Conservation (phyloP, 2,113 vertebrate genomes). For the Mustelus asterias region DNA sequence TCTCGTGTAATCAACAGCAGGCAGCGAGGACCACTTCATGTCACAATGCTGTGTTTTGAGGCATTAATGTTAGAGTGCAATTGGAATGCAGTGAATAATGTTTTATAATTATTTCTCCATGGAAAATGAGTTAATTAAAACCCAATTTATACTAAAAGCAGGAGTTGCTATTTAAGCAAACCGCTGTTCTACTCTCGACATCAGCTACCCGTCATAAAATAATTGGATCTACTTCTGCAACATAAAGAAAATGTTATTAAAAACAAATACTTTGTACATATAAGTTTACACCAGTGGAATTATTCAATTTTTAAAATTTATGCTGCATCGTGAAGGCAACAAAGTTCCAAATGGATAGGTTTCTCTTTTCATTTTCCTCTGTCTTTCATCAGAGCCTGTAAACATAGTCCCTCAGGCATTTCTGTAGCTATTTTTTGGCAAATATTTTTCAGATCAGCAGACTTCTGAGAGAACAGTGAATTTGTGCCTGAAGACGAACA, state of each 20-base stretch:
- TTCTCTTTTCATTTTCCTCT: neutral
- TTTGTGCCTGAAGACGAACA: neutral
- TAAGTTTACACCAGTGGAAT: neutral
- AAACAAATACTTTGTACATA: neutral
- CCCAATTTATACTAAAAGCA: neutral
- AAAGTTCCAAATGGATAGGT: too few relatives aligned
- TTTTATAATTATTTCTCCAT: neutral
- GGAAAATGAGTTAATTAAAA: conserved; percentile 28
- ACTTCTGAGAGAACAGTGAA: neutral
- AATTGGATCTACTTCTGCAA: conserved; percentile 11
- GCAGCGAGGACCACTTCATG: neutral
- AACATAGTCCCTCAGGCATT: neutral
- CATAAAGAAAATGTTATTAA: neutral
- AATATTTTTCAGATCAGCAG: neutral
- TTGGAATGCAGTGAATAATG: neutral
- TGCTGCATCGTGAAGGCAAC: neutral
- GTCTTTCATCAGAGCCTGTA: neutral
- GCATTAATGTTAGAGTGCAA: neutral
- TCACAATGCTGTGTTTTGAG: neutral
- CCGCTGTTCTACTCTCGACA: neutral
- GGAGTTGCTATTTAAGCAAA: neutral
- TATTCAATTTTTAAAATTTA: neutral
- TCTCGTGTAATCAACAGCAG: neutral
- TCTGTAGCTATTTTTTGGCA: neutral
- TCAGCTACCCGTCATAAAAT: conserved; percentile 12